phyloP scores from a whole-genome alignment of 2,888 invertebrate genomes.

The Luperina nickerlii region DNA sequence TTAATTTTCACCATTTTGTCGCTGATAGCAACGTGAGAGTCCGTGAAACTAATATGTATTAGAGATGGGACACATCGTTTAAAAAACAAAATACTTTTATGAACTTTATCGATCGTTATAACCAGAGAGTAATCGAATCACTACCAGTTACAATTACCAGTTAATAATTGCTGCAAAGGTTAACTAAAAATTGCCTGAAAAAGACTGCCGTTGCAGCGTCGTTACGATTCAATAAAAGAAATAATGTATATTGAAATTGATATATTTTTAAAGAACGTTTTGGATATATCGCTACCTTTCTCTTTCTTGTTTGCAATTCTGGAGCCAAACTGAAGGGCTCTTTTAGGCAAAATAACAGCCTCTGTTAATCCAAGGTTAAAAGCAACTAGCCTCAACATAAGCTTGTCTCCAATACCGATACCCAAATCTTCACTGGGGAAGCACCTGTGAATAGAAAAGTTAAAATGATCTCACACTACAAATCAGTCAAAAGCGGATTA shows the following conservation, averaged over 20 bases:
- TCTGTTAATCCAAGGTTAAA: constrained; percentile 91
- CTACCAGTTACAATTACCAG: no score
- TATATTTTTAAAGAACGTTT: constrained; percentile 73
- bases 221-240: constrained; percentile 21
- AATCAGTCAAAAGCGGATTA: rapidly evolving
- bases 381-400: constrained; percentile 94
- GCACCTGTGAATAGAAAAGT: constrained; percentile 84
- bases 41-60: no score
- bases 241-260: constrained; percentile 16
- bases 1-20: no score
- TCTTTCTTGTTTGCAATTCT: constrained; percentile 97
- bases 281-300: constrained; percentile 95
- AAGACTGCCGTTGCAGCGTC: background rate
- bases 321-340: constrained; percentile 99
- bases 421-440: constrained; percentile 90
- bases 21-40: no score
- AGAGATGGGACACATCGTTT: no score
- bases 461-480: background rate
- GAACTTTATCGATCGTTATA: no score
- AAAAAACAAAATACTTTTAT: no score
- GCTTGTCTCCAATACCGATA: constrained; percentile 97
- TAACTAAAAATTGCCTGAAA: no score
- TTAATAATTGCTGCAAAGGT: no score
- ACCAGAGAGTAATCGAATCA: no score
- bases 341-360: constrained; percentile 94